Evolutionary conservation across 2,113 vertebrate species (phyloP).

Genomic region (Phyllopteryx taeniolatus): DNA sequence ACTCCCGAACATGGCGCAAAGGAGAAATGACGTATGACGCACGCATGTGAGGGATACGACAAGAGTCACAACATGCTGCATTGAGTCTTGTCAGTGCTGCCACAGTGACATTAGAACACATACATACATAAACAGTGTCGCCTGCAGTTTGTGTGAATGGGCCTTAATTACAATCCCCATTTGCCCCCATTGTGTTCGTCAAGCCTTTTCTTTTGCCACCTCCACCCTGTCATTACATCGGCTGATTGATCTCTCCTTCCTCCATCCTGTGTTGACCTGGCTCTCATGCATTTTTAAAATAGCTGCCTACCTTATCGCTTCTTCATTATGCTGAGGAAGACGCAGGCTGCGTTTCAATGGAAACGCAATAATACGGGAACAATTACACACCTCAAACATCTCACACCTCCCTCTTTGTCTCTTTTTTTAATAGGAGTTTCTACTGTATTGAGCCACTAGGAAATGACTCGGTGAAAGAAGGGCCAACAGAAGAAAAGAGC

Average conservation of each 20-base stretch:
- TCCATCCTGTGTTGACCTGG: slow-evolving; percentile 26
- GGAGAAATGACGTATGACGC: slow-evolving; percentile 35
- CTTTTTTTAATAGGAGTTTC: slow-evolving; percentile 50
- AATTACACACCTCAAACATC: slow-evolving; percentile 33
- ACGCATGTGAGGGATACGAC: slow-evolving; percentile 13
- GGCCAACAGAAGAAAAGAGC: slow-evolving; percentile 33
- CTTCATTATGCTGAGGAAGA: slow-evolving; percentile 40
- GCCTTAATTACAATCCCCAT: slow-evolving; percentile 52
- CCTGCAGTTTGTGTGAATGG: slow-evolving; percentile 40
- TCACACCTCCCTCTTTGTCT: slow-evolving; percentile 38
- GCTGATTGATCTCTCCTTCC: slow-evolving; percentile 28
- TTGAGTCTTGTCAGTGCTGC: neutral
- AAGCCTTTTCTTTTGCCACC: slow-evolving; percentile 23
- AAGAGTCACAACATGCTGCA: slow-evolving; percentile 21
- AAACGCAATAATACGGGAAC: slow-evolving; percentile 45
- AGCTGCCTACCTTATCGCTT: slow-evolving; percentile 39
- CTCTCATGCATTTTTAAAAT: slow-evolving; percentile 49
- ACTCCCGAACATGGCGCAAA: slow-evolving; percentile 50
- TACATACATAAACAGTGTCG: slow-evolving; percentile 29
- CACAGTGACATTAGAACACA: slow-evolving; percentile 3
- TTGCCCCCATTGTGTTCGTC: slow-evolving; percentile 38
- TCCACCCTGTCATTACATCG: slow-evolving; percentile 36
- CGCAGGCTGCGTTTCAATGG: slow-evolving; percentile 30
- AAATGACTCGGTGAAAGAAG: slow-evolving; percentile 49
- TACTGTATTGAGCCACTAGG: slow-evolving; percentile 40